Percentiles rank a stretch among this genome's conserved stretches.
These are phyloP conservation scores for Sorex fumeus DNA, from an alignment of 2,113 vertebrate species.

Conservation along the genomic window DNA sequence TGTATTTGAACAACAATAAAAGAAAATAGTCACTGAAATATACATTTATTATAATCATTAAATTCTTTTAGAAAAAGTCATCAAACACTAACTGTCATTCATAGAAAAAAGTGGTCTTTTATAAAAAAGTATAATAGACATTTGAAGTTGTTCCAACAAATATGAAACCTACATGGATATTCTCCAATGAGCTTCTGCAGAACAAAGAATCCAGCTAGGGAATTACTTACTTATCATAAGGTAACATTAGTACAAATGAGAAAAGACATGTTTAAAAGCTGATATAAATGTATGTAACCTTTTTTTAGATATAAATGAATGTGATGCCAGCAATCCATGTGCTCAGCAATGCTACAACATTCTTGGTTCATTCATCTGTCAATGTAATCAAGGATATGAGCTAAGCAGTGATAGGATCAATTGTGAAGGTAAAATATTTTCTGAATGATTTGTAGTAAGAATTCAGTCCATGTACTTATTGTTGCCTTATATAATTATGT, in stretches of 20 bases:
- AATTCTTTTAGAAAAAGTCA: slow-evolving; percentile 86
- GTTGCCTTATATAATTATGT: background rate
- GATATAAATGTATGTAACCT: slow-evolving; percentile 62
- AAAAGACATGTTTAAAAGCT: slow-evolving; percentile 64
- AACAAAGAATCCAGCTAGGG: slow-evolving; percentile 64
- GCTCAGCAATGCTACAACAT: slow-evolving; percentile 97
- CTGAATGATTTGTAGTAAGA: slow-evolving; percentile 6
- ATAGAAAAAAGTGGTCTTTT: slow-evolving; percentile 82
- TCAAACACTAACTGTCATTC: slow-evolving; percentile 83
- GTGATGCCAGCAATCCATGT: slow-evolving; percentile 94
- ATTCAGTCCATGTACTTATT: background rate
- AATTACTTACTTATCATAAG: slow-evolving; percentile 68
- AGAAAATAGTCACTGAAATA: slow-evolving; percentile 81
- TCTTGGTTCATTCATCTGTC: slow-evolving; percentile 96
- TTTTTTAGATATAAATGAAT: slow-evolving; percentile 96
- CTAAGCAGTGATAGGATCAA: slow-evolving; percentile 93
- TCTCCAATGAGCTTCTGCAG: slow-evolving; percentile 79
- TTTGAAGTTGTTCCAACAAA: slow-evolving; percentile 77
- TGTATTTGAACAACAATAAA: slow-evolving; percentile 80
- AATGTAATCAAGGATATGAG: slow-evolving; percentile 96
- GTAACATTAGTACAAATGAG: slow-evolving; percentile 65
- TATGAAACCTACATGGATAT: slow-evolving; percentile 65
- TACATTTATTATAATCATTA: slow-evolving; percentile 83
- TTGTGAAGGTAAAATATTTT: slow-evolving; percentile 93
- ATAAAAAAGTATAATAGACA: slow-evolving; percentile 75